Evolutionary conservation across 2,888 invertebrate genomes (phyloP), one percentile per base, ranked within the genome.

Genomic region (Aromia moschata): DNA sequence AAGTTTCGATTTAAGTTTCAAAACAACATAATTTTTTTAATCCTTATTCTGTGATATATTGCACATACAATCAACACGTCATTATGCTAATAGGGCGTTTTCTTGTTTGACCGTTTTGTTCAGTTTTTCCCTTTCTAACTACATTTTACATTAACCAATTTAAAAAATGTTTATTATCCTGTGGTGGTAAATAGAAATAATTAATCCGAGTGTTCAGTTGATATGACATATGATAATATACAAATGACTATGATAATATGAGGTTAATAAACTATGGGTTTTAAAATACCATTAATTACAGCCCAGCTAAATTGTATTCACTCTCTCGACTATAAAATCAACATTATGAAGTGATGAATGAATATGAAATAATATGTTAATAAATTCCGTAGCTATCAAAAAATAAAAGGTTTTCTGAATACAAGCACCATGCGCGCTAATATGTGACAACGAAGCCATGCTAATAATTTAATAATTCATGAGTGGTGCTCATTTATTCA

Each of bases 401-500:
- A 41, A 16, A 44, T 30, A 41, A 41, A 18, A 38, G 38, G 20
- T 25, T 16, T 25, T 9, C 37, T 30, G 38, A 38, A 49, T 25
- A 18, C 31, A 15, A 15, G 11, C 16, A 30, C n/a, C 14, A 16
- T 14, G 41, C 40, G 41, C 38, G 17, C n/a, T 52, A 41, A 52
- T 52, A 15, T 31, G 16, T 17, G 31, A 31, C 52, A 10, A 5
- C 10, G 11, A 40, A 31, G 31, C 31, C 30, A 41, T 41, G 30
- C 31, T 52, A 52, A 52, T 52, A 52, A 41, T 47, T 56, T 38
- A 47, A 56, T 56, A 47, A 46, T 56, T 56, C 45, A 56, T 56
- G 56, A 56, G 40, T 30, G 30, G 5, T 16, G 11, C 17, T 3
- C 40, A 47, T 46, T 56, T 47, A 56, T 56, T 56, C 47, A 56